Conservation (phyloP, 2,113 vertebrate species). For the Trichechus manatus region DNA sequence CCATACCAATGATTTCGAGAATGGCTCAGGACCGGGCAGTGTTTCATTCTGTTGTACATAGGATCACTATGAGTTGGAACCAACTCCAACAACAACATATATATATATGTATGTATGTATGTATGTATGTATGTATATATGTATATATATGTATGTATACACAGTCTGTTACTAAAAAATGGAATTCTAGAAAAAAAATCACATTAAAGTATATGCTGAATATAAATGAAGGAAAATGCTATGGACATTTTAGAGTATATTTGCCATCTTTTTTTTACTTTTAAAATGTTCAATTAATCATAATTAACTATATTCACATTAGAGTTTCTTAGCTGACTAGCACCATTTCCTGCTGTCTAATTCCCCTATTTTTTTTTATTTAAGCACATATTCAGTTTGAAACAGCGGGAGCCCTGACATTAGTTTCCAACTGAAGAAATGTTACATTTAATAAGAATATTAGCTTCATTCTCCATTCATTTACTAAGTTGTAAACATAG, state of each 20-base stretch:
- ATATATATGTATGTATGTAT: no score
- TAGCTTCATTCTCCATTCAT: conserved; percentile 1
- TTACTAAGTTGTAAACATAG: background rate
- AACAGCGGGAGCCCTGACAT: conserved; percentile 29
- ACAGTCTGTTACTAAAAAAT: background rate
- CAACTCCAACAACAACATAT: no score
- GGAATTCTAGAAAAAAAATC: background rate
- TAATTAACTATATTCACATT: background rate
- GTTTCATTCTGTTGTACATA: no score
- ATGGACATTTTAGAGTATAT: background rate
- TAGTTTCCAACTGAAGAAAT: conserved; percentile 57
- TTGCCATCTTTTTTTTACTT: background rate
- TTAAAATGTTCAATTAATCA: background rate
- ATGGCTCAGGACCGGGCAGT: no score
- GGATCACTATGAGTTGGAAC: no score
- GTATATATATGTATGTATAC: no score
- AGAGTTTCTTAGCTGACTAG: conserved; percentile 27
- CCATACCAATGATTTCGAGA: no score
- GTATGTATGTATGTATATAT: no score
- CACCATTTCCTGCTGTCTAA: conserved; percentile 38
- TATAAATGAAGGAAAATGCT: background rate
- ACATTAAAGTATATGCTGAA: background rate
- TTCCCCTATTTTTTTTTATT: conserved; percentile 52
- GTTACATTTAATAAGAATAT: conserved; percentile 14
- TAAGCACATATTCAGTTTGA: conserved; percentile 55